Base-by-base conservation (phyloP, 2,113 vertebrate genomes). In the Saccopteryx bilineata region DNA sequence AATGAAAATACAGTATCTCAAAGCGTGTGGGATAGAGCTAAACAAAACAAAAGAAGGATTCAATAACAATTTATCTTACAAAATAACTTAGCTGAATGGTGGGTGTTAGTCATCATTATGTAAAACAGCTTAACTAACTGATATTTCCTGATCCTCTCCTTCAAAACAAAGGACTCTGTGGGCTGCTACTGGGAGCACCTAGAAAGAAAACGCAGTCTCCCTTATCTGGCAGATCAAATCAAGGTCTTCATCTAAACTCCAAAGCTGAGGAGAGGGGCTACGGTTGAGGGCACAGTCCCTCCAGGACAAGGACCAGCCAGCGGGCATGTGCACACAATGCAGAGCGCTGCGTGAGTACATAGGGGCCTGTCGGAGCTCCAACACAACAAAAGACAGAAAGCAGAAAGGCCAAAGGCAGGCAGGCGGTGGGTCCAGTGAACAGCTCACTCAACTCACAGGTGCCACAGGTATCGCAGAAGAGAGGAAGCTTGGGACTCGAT, bases 41-140 rank as follows among this genome's bases (percentile, higher is more conserved):
- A 82, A 83, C 28, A 66, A 75, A 95, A 71, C 39, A 61, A 91
- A 95, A 61, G 21, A 82, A 75, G 61, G 19, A 68, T 50, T 48
- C 14, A 72, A 9, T 87, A 72, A 86, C 11, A 83, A 60, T 60
- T 90, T 13, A 78, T 58, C 63, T 69, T n/a, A 72, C 8, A 79
- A 31, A 21, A 31, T 24, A 58, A n/a, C 87, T 71, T 54, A 87
- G 56, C 54, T 66, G 23, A 88, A 92, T 14, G 21, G 19, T 48
- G 39, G 56, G 0, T 61, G n/a, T 65, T 78, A 69, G 48, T 65
- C 78, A 87, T 33, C n/a, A 54, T 65, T 82, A 69, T 1, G 19
- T 33, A 69, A 78, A 79, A 33, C 33, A 48, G 48, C 82, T 87
- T 81, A 75, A 85, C 24, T 66, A 86, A n/a, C 24, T 68, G 78